Evolutionary conservation across 2,113 vertebrate species (phyloP), one percentile per base, ranked within the genome.

Genomic region (Lagenorhynchus albirostris): DNA sequence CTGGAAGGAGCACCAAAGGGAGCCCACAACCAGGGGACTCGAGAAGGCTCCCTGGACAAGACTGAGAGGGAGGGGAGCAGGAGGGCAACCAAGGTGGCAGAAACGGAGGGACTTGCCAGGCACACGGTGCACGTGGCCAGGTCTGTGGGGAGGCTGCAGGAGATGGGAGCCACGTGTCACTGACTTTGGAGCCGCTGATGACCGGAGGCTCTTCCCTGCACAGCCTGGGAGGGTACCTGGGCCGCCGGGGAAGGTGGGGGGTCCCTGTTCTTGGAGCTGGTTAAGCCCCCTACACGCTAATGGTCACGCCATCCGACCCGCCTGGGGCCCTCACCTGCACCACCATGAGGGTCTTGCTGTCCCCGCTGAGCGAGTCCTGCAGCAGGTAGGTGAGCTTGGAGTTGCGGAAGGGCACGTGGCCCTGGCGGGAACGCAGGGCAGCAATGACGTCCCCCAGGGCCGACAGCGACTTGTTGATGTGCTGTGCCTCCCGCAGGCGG

Each of bases 271-370:
- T 10, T 0, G 21, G 60, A 25, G n/a, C 87, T 1, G 33, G 36
- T 63, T 3, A 1, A 7, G 31, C 55, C 20, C 20, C 13, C 0
- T 25, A 1, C 33, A 12, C 10, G 0, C 50, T 2, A 11, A 15
- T 14, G 31, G n/a, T 74, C 50, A 9, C 17, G 17, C 36, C 6
- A 6, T 17, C 76, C 6, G 0, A 3, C 58, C 38, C 25, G 11
- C 63, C 63, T 0, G 11, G 11, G 31, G 41, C 6, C 47, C 98
- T 97, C 86, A 99, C 99, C 99, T 99, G 99, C 86, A 99, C 99
- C 99, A 99, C 99, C 99, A 99, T 99, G 93, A 99, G 99, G 0
- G 99, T 99, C 98, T 99, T 99, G 99, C 99, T 99, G 98, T 99
- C 99, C 0, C 99, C 99, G 0, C 98, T 99, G 93, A 99, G 99